Evolutionary conservation across 1,140 invertebrate genomes (phyloP).

Genomic region (Acyrthosiphon pisum): DNA sequence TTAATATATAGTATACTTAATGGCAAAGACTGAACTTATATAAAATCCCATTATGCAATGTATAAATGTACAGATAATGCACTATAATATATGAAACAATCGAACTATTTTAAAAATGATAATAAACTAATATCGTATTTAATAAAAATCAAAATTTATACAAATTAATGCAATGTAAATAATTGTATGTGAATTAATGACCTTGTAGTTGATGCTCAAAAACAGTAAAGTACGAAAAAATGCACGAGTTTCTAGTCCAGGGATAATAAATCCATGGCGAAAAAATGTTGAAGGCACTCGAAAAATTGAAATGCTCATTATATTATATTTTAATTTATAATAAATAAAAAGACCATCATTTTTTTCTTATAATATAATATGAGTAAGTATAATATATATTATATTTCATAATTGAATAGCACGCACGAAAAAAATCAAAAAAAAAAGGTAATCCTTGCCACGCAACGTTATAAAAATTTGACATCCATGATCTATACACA

Average conservation of each 20-base stretch:
- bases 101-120: not conserved
- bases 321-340: too few relatives aligned
- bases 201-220: not conserved
- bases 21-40: not conserved
- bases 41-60: not conserved
- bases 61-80: not conserved
- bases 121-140: not conserved
- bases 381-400: too few relatives aligned
- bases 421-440: too few relatives aligned
- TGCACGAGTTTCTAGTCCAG: not conserved
- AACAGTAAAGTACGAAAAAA: not conserved
- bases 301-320: too few relatives aligned
- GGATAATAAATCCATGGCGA: too few relatives aligned
- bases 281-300: too few relatives aligned
- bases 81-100: not conserved
- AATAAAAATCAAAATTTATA: not conserved
- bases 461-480: too few relatives aligned
- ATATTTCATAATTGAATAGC: too few relatives aligned
- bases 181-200: not conserved
- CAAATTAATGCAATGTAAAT: not conserved
- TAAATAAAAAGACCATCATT: too few relatives aligned
- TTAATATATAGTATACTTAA: not conserved
- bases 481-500: too few relatives aligned
- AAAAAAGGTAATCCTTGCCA: too few relatives aligned
- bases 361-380: too few relatives aligned